A percentile compares a stretch with the other conserved stretches of the same genome.
These are phyloP conservation scores for Napeogenes inachia DNA, from an alignment of 2,888 invertebrate species.

Conservation along the genomic window DNA sequence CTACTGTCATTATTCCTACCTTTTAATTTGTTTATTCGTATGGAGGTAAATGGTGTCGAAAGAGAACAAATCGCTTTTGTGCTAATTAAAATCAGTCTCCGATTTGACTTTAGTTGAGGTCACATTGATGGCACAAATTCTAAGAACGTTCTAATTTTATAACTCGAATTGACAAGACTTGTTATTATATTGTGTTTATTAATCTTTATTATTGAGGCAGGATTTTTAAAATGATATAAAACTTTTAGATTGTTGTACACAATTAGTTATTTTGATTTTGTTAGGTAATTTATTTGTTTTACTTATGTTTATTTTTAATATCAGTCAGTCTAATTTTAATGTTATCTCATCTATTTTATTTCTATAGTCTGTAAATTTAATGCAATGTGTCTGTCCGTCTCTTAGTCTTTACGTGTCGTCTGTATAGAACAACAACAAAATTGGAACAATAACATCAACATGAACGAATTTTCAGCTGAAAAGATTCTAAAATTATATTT, in stretches of 20 bases:
- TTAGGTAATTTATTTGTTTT: too few species aligned
- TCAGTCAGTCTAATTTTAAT: too few species aligned
- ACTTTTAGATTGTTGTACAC: too few species aligned
- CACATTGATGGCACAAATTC: conserved; percentile 53
- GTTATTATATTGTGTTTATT: conserved; percentile 60
- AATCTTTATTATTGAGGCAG: conserved; percentile 39
- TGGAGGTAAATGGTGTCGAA: conserved; percentile 19
- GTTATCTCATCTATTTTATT: too few species aligned
- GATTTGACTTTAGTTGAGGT: conserved; percentile 48
- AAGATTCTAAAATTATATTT: too few species aligned
- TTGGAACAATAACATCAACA: too few species aligned
- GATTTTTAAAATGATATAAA: background rate
- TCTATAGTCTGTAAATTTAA: too few species aligned
- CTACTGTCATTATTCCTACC: background rate
- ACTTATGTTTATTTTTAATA: too few species aligned
- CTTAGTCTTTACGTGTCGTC: background rate
- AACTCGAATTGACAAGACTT: conserved; percentile 44
- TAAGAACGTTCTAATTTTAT: conserved; percentile 56
- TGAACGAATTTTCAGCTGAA: too few species aligned
- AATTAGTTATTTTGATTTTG: too few species aligned
- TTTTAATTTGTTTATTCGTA: conserved; percentile 8
- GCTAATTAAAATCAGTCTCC: conserved; percentile 34
- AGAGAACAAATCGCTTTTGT: conserved; percentile 21
- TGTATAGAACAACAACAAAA: too few species aligned
- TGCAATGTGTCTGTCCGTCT: too few species aligned